Evolutionary conservation across 2,888 invertebrate genomes (phyloP), one percentile per base, ranked within the genome.

Genomic region (Griposia aprilina): DNA sequence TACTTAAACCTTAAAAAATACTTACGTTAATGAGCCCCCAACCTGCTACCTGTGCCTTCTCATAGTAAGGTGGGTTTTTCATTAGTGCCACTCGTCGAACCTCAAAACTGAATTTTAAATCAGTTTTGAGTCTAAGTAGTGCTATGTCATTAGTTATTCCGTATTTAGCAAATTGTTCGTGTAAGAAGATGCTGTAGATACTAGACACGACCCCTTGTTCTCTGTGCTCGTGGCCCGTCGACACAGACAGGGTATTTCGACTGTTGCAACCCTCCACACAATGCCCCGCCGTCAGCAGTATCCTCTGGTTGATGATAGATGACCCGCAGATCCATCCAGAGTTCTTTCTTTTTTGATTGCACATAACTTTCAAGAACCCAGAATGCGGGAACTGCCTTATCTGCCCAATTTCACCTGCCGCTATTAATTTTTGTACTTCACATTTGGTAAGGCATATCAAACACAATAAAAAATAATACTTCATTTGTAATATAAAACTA

Each of bases 21-120:
- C 74, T 74, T 17, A 80, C 74, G n/a, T 48, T 36, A 20, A 50
- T 5, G 0, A 13, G 0, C 2, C 80, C 80, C 76, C 73, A 81
- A 5, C 76, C 80, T 7, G 80, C 81, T 60, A 80, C 15, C 1
- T 20, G 15, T 2, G 73, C 81, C 26, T 36, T 68, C 13, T 79
- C 69, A 17, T 1, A 5, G 10, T 81, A 80, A 8, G 81, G 80
- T 1, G 75, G 81, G 0, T 55, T 8, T 5, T 23, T 3, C 75
- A 80, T 45, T 1, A 79, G 4, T 7, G 59, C 68, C 30, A 79
- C 76, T n/a, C 78, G 55, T 45, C 5, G 63, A 17, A 78, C 41
- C 2, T 23, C 20, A 1, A 1, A 5, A 50, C 55, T 69, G 20
- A 69, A 77, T 7, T 55, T 48, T 15, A 78, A 50, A 13, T 30